Evolutionary conservation across 2,797 vertebrate species (phyloP), one percentile per base, ranked within the genome.

Genomic region (Remorina albescens): DNA sequence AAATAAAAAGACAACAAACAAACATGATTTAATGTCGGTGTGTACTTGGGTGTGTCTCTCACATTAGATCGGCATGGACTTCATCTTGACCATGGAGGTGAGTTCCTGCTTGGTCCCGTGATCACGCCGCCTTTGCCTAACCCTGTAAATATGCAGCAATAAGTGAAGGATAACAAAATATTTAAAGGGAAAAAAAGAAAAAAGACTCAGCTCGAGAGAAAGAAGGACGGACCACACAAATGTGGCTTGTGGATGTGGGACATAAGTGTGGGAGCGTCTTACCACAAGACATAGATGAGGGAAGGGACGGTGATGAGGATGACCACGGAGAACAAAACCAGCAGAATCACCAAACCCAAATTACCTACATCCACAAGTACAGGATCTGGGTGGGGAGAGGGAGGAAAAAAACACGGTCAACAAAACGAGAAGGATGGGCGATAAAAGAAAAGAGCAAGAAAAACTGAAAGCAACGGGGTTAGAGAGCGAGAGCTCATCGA

Each of bases 71-170:
- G 93, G 93, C 81, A 96, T 82, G 75, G 94, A 89, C 92, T 96
- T 95, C 95, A 96, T 94, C 86, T 95, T 95, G 80, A 95, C 93
- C 94, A 95, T 94, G 5, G 93, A 94, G 72, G 92, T 90, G 70
- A 95, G 89, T 85, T 95, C 93, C 58, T 95, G 92, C 84, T 94
- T 95, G 75, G 89, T 95, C 69, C 86, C 83, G n/a, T 92, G 91
- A 75, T 93, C 84, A 16, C 73, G 91, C 74, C 89, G 91, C 76
- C 84, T 91, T 42, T 93, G 93, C 67, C 89, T 91, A 60, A 94
- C 50, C 92, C 95, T 95, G 49, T 10, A 79, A 64, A 71, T 3
- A 66, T 1, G 54, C 32, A 68, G 58, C 7, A 59, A 13, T 46
- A 39, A 1, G 28, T 47, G 25, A 74, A 30, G 8, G 19, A 11